Conservation (phyloP, 2,888 invertebrate genomes). For the Antitype chi region DNA sequence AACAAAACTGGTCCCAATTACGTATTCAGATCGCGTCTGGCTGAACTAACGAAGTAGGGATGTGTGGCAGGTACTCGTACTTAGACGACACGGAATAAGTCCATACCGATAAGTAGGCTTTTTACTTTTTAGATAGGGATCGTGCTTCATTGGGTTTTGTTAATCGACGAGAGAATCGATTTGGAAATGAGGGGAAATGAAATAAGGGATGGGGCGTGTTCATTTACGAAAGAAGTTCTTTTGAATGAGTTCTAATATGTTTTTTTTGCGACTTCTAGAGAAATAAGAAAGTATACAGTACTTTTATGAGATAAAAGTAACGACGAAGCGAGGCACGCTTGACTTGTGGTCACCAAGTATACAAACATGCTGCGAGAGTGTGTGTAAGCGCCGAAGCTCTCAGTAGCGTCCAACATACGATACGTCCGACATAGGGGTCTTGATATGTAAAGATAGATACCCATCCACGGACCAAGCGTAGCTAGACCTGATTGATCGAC, state of each 20-base stretch:
- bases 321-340: no score
- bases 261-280: background rate
- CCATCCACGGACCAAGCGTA: no score
- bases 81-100: constrained; percentile 47
- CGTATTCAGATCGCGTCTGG: constrained; percentile 59
- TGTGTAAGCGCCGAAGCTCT: no score
- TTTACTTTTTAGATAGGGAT: constrained; percentile 35
- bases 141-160: constrained; percentile 21
- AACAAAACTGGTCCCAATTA: constrained; percentile 60
- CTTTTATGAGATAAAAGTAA: no score
- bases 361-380: no score
- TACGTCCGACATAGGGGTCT: no score
- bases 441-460: no score
- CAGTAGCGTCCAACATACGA: no score
- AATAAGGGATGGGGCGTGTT: background rate
- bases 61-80: constrained; percentile 49
- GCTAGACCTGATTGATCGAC: no score
- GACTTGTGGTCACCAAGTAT: no score
- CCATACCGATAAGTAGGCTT: constrained; percentile 39
- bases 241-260: background rate
- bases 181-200: background rate
- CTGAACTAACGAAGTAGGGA: constrained; percentile 60
- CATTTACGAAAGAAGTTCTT: background rate
- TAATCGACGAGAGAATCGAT: constrained; percentile 17
- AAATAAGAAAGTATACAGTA: background rate